Evolutionary conservation across 2,888 invertebrate genomes (phyloP).

Genomic region (Rhagium mordax): DNA sequence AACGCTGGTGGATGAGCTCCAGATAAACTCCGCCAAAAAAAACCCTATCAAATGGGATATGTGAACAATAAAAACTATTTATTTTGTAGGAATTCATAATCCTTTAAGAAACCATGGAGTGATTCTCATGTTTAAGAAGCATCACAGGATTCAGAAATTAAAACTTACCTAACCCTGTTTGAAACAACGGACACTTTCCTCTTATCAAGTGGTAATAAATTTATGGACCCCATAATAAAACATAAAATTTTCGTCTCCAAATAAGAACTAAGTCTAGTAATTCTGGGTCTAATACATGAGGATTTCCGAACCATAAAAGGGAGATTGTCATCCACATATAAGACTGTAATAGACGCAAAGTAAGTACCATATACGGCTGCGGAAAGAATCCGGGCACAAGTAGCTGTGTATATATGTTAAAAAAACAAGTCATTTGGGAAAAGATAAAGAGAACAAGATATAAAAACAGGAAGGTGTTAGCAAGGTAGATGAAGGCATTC

Average conservation of each 20-base stretch:
- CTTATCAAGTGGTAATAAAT: background rate
- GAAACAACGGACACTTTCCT: background rate
- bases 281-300: constrained; percentile 8
- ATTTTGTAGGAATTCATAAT: no score
- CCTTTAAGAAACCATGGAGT: no score
- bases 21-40: no score
- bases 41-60: no score
- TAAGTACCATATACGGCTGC: background rate
- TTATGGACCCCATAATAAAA: background rate
- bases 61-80: no score
- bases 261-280: constrained; percentile 6
- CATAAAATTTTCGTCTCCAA: background rate
- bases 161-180: background rate
- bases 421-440: constrained; percentile 13
- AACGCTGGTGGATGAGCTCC: no score
- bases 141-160: no score
- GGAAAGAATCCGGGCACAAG: background rate
- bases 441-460: constrained; percentile 15
- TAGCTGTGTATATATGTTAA: constrained; percentile 14
- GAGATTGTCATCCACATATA: constrained; percentile 23
- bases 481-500: constrained; percentile 50
- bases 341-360: constrained; percentile 14
- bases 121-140: no score
- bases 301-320: constrained; percentile 24
- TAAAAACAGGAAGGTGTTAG: constrained; percentile 29